Evolutionary conservation across 2,797 vertebrate species (phyloP), one percentile per base, ranked within the genome.

Genomic region (Peromyscus attwateri): DNA sequence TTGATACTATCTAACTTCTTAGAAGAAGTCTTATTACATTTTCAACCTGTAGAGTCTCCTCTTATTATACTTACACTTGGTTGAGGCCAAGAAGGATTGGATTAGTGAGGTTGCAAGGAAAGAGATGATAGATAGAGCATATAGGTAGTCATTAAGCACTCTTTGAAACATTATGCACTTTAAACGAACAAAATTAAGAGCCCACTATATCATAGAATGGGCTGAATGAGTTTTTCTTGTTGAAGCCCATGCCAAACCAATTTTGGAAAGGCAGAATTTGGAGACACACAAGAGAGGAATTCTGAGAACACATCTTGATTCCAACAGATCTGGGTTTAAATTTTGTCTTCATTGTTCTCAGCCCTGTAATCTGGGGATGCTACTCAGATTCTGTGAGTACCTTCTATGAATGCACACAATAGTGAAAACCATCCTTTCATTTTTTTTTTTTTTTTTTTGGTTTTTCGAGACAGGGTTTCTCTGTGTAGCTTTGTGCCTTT

Each of bases 201-300:
- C 6, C 21, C 0, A 12, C 49, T 80, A n/a, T 16, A 10, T 40
- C 40, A 77, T 46, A 46, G 55, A 80, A 21, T 75, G 23, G 11
- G 23, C 43, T 93, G 64, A 91, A 91, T n/a, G 21, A 40, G n/a
- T 89, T 79, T 23, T 37, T 92, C 23, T 95, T 23, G 19, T 75
- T 85, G 66, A n/a, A 95, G 40, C 29, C 70, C 94, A 4, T 40
- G 12, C 52, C 84, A 66, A 62, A 91, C 6, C 14, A 27, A 1
- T 37, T 97, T 89, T 93, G n/a, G 49, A 91, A 94, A 89, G 23
- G 43, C 46, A 77, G 66, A 87, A 92, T 92, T 97, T 88, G 55
- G 46, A 55, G 82, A 76, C 3, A 17, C 2, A 37, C 62, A 5
- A 14, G 10, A 79, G 14, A 75, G 91, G 34, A 89, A 87, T 46